Percentiles rank a stretch among this genome's conserved stretches.
Conservation (phyloP, 2,113 vertebrate species). For the Rhinolophus sinicus region DNA sequence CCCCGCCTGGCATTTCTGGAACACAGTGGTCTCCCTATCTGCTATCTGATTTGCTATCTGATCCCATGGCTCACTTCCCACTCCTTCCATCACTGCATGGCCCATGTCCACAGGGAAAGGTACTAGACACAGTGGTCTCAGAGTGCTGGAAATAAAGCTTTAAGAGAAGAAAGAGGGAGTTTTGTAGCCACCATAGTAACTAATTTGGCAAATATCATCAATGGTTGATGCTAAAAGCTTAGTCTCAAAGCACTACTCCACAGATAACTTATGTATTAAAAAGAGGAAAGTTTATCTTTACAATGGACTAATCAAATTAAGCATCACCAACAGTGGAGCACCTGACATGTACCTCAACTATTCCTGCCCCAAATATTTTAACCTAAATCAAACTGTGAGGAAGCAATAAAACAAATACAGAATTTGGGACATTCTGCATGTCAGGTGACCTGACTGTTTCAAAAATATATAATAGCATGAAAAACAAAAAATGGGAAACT, state of each 20-base stretch:
- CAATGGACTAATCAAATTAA: not conserved
- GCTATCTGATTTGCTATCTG: not conserved
- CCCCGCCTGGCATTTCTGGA: not conserved
- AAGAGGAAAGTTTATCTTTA: not conserved
- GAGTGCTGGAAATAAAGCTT: not conserved
- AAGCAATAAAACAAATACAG: conserved; percentile 55
- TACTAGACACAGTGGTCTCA: not conserved
- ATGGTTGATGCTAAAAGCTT: not conserved
- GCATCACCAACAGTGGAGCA: not conserved
- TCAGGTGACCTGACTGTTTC: conserved; percentile 40
- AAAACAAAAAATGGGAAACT: not conserved
- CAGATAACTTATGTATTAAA: not conserved
- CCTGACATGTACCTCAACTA: not conserved
- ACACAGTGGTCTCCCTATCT: not conserved
- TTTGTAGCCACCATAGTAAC: not conserved
- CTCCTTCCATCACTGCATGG: not conserved
- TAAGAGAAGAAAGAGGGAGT: not conserved
- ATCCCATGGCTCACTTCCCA: not conserved
- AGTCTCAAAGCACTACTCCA: not conserved
- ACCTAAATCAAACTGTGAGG: conserved; percentile 39
- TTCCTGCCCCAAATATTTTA: conserved; percentile 46
- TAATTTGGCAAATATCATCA: not conserved
- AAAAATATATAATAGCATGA: not conserved
- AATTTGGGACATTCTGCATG: conserved; percentile 58
- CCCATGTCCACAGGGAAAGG: not conserved